phyloP scores from a whole-genome alignment of 1,140 invertebrate species.

The Ostrea edulis region DNA sequence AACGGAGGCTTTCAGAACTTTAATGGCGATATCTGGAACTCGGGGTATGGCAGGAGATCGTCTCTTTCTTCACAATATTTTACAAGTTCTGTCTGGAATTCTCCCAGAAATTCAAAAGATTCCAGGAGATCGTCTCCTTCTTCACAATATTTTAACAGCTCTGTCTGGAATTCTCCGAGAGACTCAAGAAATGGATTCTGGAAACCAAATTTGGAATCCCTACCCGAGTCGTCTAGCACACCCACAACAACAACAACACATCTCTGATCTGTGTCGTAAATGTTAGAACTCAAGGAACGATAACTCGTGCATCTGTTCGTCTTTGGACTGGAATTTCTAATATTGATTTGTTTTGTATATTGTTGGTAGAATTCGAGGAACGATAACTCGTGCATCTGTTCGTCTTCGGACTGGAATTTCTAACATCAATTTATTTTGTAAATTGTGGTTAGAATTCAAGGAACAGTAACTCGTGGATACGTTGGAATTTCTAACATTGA shows the following conservation, averaged over 20 bases:
- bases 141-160: not conserved
- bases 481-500: too few relatives aligned
- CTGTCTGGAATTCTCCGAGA: not conserved
- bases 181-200: not conserved
- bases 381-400: too few relatives aligned
- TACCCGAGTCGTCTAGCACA: not conserved
- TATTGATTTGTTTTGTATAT: too few relatives aligned
- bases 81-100: not conserved
- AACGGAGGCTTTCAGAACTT: not conserved
- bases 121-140: not conserved
- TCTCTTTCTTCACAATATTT: not conserved
- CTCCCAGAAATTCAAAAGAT: not conserved
- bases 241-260: not conserved
- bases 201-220: not conserved
- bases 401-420: too few relatives aligned
- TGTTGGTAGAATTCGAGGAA: too few relatives aligned
- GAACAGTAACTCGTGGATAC: too few relatives aligned
- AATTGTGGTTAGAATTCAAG: too few relatives aligned
- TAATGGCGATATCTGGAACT: not conserved
- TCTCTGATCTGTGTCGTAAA: not conserved
- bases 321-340: too few relatives aligned
- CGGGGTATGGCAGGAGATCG: not conserved
- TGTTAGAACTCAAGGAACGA: too few relatives aligned
- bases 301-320: too few relatives aligned
- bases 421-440: too few relatives aligned